Conservation (phyloP, 2,797 vertebrate species). For the Rallus crepitans region DNA sequence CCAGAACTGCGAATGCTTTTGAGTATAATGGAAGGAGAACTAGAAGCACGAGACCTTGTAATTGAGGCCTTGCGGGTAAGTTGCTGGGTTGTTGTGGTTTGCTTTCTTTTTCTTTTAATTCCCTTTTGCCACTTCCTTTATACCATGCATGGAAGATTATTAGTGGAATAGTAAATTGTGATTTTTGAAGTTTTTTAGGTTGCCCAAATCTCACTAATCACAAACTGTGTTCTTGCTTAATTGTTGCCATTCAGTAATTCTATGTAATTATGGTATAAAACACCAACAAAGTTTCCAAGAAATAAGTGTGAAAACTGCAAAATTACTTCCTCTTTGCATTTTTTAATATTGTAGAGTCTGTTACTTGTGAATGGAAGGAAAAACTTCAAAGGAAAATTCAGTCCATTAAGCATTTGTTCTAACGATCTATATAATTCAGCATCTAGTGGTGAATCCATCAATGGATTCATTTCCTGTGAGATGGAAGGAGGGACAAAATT, state of each 20-base stretch:
- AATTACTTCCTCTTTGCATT: not conserved
- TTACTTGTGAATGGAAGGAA: not conserved
- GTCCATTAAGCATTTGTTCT: not conserved
- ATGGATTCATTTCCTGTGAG: not conserved
- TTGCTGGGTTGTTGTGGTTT: not conserved
- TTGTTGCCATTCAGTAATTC: not conserved
- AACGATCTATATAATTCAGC: not conserved
- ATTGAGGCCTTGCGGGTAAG: conserved; percentile 97
- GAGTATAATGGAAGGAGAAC: conserved; percentile 96
- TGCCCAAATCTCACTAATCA: not conserved
- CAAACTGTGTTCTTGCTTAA: not conserved
- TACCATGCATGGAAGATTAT: not conserved
- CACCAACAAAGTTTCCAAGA: not conserved
- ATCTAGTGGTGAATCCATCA: not conserved
- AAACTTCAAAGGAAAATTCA: not conserved
- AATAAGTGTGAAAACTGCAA: not conserved
- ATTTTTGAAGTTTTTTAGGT: not conserved
- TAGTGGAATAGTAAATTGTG: not conserved
- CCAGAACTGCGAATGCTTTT: conserved; percentile 93
- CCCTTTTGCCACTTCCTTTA: not conserved
- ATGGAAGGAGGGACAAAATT: not conserved
- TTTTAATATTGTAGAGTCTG: not conserved
- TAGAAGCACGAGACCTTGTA: conserved; percentile 96
- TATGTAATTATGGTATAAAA: not conserved
- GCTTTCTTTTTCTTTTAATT: not conserved